Conservation (phyloP, 2,888 invertebrate genomes). For the Anaspis maculata region DNA sequence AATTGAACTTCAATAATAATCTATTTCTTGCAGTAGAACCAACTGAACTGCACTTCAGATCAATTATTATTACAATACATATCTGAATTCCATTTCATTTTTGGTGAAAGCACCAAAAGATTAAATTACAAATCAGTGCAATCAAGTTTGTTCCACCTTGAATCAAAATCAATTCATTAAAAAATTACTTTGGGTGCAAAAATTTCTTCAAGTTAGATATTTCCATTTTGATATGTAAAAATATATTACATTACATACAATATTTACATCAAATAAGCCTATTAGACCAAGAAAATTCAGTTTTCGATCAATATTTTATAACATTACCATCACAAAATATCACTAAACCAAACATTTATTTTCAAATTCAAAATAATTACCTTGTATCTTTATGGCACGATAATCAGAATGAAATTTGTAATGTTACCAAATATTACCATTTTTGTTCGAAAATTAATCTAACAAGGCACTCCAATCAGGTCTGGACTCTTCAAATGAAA, state of each 20-base stretch:
- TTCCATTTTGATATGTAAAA: constrained; percentile 33
- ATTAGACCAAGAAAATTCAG: constrained; percentile 23
- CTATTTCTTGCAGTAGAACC: too few species aligned
- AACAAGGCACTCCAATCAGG: constrained; percentile 37
- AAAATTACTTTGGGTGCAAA: constrained; percentile 23
- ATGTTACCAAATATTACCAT: too few species aligned
- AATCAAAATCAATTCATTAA: constrained; percentile 5
- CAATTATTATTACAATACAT: too few species aligned
- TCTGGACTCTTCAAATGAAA: constrained; percentile 24
- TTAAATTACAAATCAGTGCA: too few species aligned
- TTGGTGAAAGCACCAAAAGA: too few species aligned
- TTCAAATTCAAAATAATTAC: constrained; percentile 6
- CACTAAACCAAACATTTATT: constrained; percentile 8
- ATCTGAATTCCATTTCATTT: too few species aligned
- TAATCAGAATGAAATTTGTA: too few species aligned
- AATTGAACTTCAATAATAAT: too few species aligned
- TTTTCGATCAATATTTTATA: constrained; percentile 16
- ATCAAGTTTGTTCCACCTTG: constrained; percentile 3
- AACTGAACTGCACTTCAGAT: too few species aligned
- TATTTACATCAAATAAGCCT: constrained; percentile 22
- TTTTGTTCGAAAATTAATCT: too few species aligned
- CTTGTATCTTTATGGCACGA: too few species aligned
- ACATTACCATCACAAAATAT: constrained; percentile 10
- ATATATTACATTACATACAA: constrained; percentile 32
- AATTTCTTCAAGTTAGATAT: constrained; percentile 21